phyloP scores from a whole-genome alignment of 92 coral and sea anemone genomes.

The Phenganax marumi region DNA sequence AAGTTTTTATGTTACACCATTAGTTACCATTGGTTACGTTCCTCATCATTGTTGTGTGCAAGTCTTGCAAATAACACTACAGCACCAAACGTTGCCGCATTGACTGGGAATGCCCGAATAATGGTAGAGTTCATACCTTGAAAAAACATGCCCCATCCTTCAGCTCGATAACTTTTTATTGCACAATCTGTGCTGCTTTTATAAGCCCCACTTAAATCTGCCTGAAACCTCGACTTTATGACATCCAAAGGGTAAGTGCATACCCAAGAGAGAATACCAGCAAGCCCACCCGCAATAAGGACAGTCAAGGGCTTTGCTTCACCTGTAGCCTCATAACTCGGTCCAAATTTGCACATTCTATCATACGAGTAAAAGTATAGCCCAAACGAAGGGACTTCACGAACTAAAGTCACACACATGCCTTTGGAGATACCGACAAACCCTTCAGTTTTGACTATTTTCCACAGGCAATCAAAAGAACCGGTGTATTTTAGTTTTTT shows the following conservation, averaged over 20 bases:
- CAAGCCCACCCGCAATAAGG: conserved; percentile 80
- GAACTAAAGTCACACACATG: conserved; percentile 49
- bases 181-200: conserved; percentile 71
- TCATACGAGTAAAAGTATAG: conserved; percentile 83
- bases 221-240: conserved; percentile 85
- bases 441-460: conserved; percentile 70
- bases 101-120: conserved; percentile 81
- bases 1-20: no score
- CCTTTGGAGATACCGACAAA: conserved; percentile 78
- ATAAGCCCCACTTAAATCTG: conserved; percentile 87
- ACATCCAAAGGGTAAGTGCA: conserved; percentile 88
- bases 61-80: conserved; percentile 36
- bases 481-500: conserved; percentile 67
- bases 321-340: conserved; percentile 39
- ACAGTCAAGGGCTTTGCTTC: conserved; percentile 59
- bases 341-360: conserved; percentile 56
- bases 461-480: conserved; percentile 75
- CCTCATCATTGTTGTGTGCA: neutral
- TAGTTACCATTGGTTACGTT: no score
- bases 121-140: conserved; percentile 79
- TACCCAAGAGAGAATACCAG: conserved; percentile 82
- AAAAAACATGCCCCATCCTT: conserved; percentile 67
- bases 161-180: conserved; percentile 69
- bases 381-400: conserved; percentile 83
- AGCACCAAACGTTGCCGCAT: conserved; percentile 70